Conservation (phyloP, 23 tunicate species). For the Diplosoma virens region DNA sequence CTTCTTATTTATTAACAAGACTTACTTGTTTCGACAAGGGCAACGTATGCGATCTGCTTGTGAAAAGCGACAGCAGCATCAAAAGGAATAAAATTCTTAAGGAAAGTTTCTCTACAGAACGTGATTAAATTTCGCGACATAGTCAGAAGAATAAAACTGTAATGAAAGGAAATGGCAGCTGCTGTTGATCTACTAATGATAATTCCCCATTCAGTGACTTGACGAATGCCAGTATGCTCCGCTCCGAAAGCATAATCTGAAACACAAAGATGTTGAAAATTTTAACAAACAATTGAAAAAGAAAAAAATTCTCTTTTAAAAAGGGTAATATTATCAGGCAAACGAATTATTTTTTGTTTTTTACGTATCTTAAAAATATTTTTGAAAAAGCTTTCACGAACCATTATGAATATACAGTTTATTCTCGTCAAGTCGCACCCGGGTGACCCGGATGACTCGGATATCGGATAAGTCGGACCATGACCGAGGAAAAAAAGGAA, state of each 20-base stretch:
- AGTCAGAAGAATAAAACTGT: slow-evolving; percentile 77
- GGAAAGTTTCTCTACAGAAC: slow-evolving; percentile 83
- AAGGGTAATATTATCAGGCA: background rate
- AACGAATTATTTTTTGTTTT: background rate
- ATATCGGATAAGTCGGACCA: too few species aligned
- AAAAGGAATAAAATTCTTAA: slow-evolving; percentile 94
- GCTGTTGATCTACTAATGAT: slow-evolving; percentile 93
- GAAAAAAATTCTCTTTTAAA: background rate
- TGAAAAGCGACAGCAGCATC: slow-evolving; percentile 96
- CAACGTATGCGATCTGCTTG: slow-evolving; percentile 92
- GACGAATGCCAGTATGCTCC: slow-evolving; percentile 85
- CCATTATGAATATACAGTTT: too few species aligned
- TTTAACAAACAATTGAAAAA: background rate
- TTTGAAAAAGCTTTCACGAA: too few species aligned
- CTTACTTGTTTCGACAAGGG: slow-evolving; percentile 68
- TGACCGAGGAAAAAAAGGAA: too few species aligned
- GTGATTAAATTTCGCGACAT: slow-evolving; percentile 97
- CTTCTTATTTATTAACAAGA: background rate
- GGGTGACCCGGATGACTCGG: too few species aligned
- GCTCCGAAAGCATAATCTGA: slow-evolving; percentile 84
- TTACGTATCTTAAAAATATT: background rate
- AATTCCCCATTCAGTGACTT: slow-evolving; percentile 96
- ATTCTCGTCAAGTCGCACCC: too few species aligned
- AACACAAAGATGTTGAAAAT: background rate
- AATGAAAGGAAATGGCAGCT: slow-evolving; percentile 92